Evolutionary conservation across 1,140 invertebrate genomes (phyloP).

Genomic region (Diploscapter pachys): DNA sequence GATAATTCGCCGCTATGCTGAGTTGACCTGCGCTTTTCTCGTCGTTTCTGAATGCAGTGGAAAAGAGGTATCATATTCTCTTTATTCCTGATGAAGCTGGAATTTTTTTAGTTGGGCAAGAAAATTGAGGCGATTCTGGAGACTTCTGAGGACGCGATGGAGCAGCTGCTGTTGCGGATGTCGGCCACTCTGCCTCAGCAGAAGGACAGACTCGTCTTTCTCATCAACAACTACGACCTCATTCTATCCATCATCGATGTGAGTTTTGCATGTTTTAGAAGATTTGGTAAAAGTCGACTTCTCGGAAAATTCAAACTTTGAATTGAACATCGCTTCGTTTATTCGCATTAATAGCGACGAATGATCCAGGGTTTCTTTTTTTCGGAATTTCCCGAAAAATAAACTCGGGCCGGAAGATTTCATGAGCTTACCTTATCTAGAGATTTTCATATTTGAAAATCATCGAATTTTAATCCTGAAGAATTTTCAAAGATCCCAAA

Average conservation of each 20-base stretch:
- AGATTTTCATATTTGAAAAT: too few relatives aligned
- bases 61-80: conserved; percentile 27
- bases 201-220: conserved; percentile 84
- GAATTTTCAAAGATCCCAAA: too few relatives aligned
- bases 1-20: conserved; percentile 74
- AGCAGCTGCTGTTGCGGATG: conserved; percentile 26
- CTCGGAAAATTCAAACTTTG: too few relatives aligned
- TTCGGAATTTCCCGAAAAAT: too few relatives aligned
- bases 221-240: conserved; percentile 98
- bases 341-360: too few relatives aligned
- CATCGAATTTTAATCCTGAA: too few relatives aligned
- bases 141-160: conserved; percentile 27
- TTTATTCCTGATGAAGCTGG: background rate
- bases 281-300: too few relatives aligned
- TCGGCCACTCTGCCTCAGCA: conserved; percentile 4
- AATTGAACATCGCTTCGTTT: too few relatives aligned
- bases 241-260: conserved; percentile 85
- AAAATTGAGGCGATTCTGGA: conserved; percentile 31
- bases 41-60: conserved; percentile 70
- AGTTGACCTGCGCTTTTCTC: conserved; percentile 91
- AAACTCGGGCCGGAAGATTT: too few relatives aligned
- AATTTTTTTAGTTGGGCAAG: conserved; percentile 19
- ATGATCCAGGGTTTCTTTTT: too few relatives aligned
- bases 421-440: too few relatives aligned
- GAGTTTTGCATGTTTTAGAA: conserved; percentile 43